Base-by-base conservation (phyloP, 1,140 invertebrate species). In the Grapholita molesta region DNA sequence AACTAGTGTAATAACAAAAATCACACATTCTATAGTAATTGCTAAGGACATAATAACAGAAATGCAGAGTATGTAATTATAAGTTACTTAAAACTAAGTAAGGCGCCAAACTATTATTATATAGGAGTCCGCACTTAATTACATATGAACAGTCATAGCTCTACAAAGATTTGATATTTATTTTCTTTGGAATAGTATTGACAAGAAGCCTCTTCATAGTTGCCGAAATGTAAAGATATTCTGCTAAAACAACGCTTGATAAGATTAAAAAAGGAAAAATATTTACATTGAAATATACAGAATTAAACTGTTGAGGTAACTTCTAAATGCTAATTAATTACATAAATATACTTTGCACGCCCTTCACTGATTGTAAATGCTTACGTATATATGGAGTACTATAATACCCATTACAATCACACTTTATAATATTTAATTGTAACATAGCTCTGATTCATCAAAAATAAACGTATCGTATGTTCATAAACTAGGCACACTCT, bases 121-220 rank as follows among this genome's bases (percentile, higher is more conserved):
- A n/a, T 48, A 48, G 42, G 42, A 21, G 8, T 48, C 18, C 38
- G n/a, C 12, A 61, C 55, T 61, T 25, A 57, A 57, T 61, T 61
- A 61, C 32, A 70, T 18, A 67, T 74, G 57, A 71, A 73, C 57
- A 70, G 25, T 69, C 24, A 65, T 70, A 64, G 53, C 52, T 8
- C 42, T 66, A 73, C 32, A 61, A 65, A 38, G 65, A 75, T 67
- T 73, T 64, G 64, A 68, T 70, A 73, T 72, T 73, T 70, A 73
- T 72, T 73, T 67, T 81, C 79, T 81, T 81, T 81, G 79, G 79
- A 78, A 76, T 77, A 74, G 65, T 71, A 52, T 73, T 69, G 70
- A 69, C 24, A 66, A 33, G 53, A 30, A 61, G 55, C 25, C 55
- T 61, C 55, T 30, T 8, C 30, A 11, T 8, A 61, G 25, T n/a